phyloP scores from a whole-genome alignment of 2,797 vertebrate species.

The Typhlichthys subterraneus region DNA sequence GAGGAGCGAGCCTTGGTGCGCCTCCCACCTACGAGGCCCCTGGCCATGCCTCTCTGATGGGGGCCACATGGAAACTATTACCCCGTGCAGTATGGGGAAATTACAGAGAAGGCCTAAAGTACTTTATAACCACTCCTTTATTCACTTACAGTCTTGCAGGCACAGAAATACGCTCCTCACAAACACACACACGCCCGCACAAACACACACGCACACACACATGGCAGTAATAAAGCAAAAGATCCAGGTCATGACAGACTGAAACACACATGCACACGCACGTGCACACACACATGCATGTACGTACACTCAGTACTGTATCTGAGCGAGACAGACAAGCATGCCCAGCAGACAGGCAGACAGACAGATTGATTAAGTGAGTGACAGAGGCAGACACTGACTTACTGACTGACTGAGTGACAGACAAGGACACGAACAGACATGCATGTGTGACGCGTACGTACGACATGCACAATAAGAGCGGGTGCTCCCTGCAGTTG shows the following conservation, averaged over 20 bases:
- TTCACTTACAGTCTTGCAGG: conserved; percentile 47
- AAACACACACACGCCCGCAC: neutral
- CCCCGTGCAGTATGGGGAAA: conserved; percentile 67
- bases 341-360: neutral
- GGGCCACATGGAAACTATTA: conserved; percentile 82
- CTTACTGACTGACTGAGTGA: conserved; percentile 18
- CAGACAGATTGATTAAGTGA: conserved; percentile 10
- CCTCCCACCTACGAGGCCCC: conserved; percentile 39
- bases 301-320: conserved; percentile 13
- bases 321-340: neutral
- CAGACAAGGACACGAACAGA: neutral
- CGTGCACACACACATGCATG: neutral
- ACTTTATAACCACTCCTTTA: conserved; percentile 59
- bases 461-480: no score
- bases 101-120: conserved; percentile 75
- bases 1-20: no score
- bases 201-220: neutral
- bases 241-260: neutral
- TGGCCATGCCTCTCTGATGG: conserved; percentile 53
- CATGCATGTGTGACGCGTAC: conserved; percentile 10
- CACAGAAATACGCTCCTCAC: conserved; percentile 26
- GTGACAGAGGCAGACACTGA: conserved; percentile 10
- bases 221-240: no score
- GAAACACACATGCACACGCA: neutral
- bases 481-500: no score